These are phyloP conservation scores for Sebastes diaconus DNA, from an alignment of 2,797 vertebrate species.

Conservation along the genomic window DNA sequence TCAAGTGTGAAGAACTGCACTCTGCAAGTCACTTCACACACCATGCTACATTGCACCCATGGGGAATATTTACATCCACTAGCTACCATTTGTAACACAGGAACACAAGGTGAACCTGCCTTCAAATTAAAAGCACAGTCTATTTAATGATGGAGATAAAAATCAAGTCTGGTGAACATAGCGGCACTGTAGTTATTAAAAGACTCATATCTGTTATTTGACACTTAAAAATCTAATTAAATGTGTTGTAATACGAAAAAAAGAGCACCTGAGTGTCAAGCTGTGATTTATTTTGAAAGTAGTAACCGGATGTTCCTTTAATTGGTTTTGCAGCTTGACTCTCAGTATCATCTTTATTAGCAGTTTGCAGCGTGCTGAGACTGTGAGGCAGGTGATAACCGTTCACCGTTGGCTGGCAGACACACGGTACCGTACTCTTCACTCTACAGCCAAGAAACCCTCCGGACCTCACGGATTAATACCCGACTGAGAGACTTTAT, in stretches of 20 bases:
- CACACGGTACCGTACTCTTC: background rate
- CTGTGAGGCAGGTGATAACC: slow-evolving; percentile 7
- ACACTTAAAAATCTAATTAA: background rate
- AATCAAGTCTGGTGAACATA: rapidly evolving
- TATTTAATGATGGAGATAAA: rapidly evolving
- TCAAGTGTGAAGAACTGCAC: background rate
- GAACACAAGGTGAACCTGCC: background rate
- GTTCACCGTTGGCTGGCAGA: background rate
- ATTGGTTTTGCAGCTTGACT: background rate
- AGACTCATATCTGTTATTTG: rapidly evolving
- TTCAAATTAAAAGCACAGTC: slow-evolving; percentile 27
- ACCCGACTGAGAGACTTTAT: background rate
- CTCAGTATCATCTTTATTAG: background rate
- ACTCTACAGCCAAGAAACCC: background rate
- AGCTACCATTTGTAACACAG: background rate
- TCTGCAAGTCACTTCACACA: background rate
- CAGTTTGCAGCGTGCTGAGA: background rate
- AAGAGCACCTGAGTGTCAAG: rapidly evolving
- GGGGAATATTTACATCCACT: background rate
- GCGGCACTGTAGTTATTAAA: background rate
- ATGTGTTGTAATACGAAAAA: background rate
- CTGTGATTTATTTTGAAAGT: background rate
- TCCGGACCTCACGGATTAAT: background rate
- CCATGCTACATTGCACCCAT: background rate
- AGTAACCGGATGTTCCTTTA: rapidly evolving